These are phyloP conservation scores for Cassiopea xamachana DNA, from an alignment of 30 jellyfish, hydroid and myxozoan genomes.

Conservation along the genomic window DNA sequence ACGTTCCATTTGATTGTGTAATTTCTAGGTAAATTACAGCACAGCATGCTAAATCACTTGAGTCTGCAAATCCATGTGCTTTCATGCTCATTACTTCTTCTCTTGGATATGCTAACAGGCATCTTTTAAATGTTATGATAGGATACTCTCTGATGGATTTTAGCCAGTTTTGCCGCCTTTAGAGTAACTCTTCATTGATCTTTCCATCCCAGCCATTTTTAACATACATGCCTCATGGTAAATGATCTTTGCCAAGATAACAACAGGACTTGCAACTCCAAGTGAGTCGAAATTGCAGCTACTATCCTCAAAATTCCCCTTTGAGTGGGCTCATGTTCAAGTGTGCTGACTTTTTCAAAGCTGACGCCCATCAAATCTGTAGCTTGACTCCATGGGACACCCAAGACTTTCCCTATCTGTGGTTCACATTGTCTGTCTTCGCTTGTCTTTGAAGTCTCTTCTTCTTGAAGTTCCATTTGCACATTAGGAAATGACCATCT, in stretches of 20 bases:
- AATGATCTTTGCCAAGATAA: constrained; percentile 20
- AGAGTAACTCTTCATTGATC: constrained; percentile 1
- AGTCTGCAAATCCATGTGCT: constrained; percentile 59
- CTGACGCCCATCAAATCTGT: constrained; percentile 49
- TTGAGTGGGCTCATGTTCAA: constrained; percentile 24
- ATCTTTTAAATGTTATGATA: constrained; percentile 21
- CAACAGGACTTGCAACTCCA: constrained; percentile 43
- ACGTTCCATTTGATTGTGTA: constrained; percentile 37
- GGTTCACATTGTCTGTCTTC: constrained; percentile 2
- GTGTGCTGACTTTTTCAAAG: constrained; percentile 4
- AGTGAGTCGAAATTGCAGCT: constrained; percentile 9
- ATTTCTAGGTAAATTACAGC: constrained; percentile 55
- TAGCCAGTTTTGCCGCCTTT: constrained; percentile 26
- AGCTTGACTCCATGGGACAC: constrained; percentile 48
- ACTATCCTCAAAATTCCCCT: constrained; percentile 10
- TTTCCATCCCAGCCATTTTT: constrained; percentile 64
- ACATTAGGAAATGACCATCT: constrained; percentile 26
- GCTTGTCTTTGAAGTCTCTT: not conserved
- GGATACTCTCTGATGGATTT: constrained; percentile 27
- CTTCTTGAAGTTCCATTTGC: constrained; percentile 22
- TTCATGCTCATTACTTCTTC: constrained; percentile 24
- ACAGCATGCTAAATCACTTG: constrained; percentile 52
- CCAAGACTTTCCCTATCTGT: constrained; percentile 29
- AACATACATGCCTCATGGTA: constrained; percentile 39
- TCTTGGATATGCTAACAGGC: constrained; percentile 32